These are phyloP conservation scores for Tetramorium parvispinum DNA, from an alignment of 1,140 invertebrate species.

Conservation along the genomic window DNA sequence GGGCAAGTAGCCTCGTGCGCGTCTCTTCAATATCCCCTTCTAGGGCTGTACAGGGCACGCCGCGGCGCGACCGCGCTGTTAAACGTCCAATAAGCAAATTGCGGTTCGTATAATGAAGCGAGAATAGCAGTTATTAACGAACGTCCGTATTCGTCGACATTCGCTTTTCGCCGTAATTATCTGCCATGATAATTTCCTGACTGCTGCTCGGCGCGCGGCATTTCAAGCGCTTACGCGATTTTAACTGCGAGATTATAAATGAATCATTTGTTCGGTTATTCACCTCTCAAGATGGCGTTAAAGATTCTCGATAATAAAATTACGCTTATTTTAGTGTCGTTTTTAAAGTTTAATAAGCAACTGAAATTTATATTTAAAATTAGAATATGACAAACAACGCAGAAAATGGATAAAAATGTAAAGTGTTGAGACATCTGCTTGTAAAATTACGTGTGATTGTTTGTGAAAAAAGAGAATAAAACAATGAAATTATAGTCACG, in stretches of 20 bases:
- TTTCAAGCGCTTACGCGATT: background rate
- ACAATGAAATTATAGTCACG: background rate
- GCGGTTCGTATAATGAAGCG: slow-evolving; percentile 61
- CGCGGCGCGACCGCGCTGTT: slow-evolving; percentile 13
- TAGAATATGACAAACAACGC: background rate
- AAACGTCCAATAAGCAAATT: slow-evolving; percentile 51
- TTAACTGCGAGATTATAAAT: slow-evolving; percentile 4
- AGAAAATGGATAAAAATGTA: background rate
- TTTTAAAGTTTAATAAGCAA: background rate
- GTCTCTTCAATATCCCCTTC: slow-evolving; percentile 44
- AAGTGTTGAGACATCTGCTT: no score
- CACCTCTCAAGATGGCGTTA: background rate
- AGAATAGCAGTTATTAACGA: slow-evolving; percentile 63
- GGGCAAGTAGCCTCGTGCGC: background rate
- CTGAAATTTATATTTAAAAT: background rate
- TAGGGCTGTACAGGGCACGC: slow-evolving; percentile 4
- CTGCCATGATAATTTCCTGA: slow-evolving; percentile 60
- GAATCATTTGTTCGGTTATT: background rate
- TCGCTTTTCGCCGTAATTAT: slow-evolving; percentile 60
- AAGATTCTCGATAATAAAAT: background rate
- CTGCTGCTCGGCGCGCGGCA: background rate
- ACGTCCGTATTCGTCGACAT: slow-evolving; percentile 44
- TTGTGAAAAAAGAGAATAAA: background rate
- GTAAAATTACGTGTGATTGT: background rate
- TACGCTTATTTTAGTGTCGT: background rate